A percentile compares a stretch with the other conserved stretches of the same genome.
These are phyloP conservation scores for Distichodus sexfasciatus DNA, from an alignment of 2,797 vertebrate genomes.

Conservation along the genomic window DNA sequence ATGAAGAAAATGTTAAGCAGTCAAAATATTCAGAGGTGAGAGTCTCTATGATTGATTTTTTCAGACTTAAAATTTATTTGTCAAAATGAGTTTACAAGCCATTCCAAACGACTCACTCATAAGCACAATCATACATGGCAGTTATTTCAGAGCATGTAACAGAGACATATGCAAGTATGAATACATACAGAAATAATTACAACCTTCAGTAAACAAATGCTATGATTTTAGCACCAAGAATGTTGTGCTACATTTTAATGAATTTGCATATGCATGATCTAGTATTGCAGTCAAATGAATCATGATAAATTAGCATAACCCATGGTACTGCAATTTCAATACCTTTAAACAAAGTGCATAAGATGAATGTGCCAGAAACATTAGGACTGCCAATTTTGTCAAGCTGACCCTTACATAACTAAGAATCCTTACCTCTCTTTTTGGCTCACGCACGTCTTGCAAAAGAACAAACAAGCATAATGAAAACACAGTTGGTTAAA, in stretches of 20 bases:
- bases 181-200: conserved; percentile 9
- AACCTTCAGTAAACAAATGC: conserved; percentile 24
- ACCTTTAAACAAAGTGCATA: conserved; percentile 32
- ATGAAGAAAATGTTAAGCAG: too few relatives aligned
- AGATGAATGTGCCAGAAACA: conserved; percentile 12
- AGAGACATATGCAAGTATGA: conserved; percentile 17
- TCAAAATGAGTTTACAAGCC: background rate
- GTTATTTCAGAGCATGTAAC: conserved; percentile 23
- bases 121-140: conserved; percentile 30
- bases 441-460: conserved; percentile 21
- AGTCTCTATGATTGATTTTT: too few relatives aligned
- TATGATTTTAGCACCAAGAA: conserved; percentile 20
- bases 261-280: conserved; percentile 16
- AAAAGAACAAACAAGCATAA: conserved; percentile 2
- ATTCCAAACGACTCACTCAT: conserved; percentile 10
- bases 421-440: conserved; percentile 16
- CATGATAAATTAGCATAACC: conserved; percentile 5
- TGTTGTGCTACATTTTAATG: conserved; percentile 34
- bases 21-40: too few relatives aligned
- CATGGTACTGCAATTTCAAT: conserved; percentile 26
- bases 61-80: background rate
- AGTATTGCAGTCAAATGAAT: background rate
- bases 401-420: conserved; percentile 36
- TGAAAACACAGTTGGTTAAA: background rate
- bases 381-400: background rate